Percentiles rank a stretch among this genome's conserved stretches.
phyloP scores from a whole-genome alignment of 2,797 vertebrate species.

The Sphenodon punctatus region DNA sequence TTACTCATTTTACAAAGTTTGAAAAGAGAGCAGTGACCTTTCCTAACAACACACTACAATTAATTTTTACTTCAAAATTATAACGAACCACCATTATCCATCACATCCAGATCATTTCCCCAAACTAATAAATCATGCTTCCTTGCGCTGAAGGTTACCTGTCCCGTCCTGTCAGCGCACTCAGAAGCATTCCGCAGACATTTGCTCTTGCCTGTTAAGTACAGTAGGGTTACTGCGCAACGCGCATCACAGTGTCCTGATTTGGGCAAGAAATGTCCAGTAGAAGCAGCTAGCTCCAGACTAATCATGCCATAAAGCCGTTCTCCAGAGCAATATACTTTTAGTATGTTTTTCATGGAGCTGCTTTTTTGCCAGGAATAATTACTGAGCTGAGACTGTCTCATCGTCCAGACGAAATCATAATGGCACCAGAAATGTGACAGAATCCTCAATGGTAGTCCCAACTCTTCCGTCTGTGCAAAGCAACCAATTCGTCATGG shows the following conservation, averaged over 20 bases:
- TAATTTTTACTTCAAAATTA: slow-evolving; percentile 39
- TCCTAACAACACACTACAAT: not conserved
- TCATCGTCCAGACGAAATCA: rapidly evolving
- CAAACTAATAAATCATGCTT: not conserved
- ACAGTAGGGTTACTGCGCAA: not conserved
- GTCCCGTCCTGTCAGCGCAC: not conserved
- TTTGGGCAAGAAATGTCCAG: not conserved
- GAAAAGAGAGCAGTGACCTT: not conserved
- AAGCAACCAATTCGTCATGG: not conserved
- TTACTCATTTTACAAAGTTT: not conserved
- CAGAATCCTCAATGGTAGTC: not conserved
- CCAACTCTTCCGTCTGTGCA: rapidly evolving
- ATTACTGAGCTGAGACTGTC: rapidly evolving
- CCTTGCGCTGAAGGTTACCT: not conserved
- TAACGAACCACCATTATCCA: slow-evolving; percentile 29
- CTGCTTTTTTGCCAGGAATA: not conserved
- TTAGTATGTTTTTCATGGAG: not conserved
- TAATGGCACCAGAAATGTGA: not conserved
- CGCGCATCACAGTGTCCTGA: rapidly evolving
- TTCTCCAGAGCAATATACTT: rapidly evolving
- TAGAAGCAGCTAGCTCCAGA: not conserved
- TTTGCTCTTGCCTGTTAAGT: not conserved
- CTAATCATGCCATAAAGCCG: rapidly evolving
- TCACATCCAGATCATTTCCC: slow-evolving; percentile 1
- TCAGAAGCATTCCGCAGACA: too few species aligned